Evolutionary conservation across 2,797 vertebrate species (phyloP).

Genomic region (Etheostoma nigrum): DNA sequence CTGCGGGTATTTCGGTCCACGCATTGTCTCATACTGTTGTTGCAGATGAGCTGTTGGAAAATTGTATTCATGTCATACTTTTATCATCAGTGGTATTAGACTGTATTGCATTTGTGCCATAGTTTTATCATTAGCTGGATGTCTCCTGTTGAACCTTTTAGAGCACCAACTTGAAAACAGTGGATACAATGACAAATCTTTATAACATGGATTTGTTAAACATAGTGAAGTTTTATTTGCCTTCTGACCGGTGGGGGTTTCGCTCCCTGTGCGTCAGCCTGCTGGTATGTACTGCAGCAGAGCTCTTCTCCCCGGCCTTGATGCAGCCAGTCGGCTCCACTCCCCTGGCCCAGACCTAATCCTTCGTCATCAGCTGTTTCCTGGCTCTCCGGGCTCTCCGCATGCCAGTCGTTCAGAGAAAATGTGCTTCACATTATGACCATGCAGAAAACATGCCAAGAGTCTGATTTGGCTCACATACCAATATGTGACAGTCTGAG

Average conservation of each 20-base stretch:
- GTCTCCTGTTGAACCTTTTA: conserved; percentile 5
- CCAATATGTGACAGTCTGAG: conserved; percentile 52
- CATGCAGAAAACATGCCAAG: conserved; percentile 76
- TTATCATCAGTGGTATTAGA: conserved; percentile 33
- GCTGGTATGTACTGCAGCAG: conserved; percentile 71
- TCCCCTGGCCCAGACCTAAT: conserved; percentile 73
- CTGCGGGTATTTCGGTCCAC: conserved; percentile 47
- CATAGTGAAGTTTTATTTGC: conserved; percentile 46
- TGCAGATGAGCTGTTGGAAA: conserved; percentile 53
- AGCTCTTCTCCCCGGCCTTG: conserved; percentile 40
- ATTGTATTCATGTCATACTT: conserved; percentile 57
- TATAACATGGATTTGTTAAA: conserved; percentile 26
- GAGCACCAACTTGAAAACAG: conserved; percentile 16
- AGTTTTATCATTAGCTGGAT: conserved; percentile 17
- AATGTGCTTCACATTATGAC: conserved; percentile 85
- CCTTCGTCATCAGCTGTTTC: conserved; percentile 84
- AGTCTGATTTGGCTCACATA: conserved; percentile 63
- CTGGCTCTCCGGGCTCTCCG: conserved; percentile 62
- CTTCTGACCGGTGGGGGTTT: conserved; percentile 59
- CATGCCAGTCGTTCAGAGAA: conserved; percentile 76
- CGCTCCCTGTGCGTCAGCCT: conserved; percentile 68
- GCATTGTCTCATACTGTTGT: conserved; percentile 32
- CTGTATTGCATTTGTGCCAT: conserved; percentile 42
- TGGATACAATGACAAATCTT: conserved; percentile 16
- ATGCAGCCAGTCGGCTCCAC: conserved; percentile 56